Evolutionary conservation across 2,113 vertebrate genomes (phyloP), one percentile per base, ranked within the genome.

Genomic region (Silurus meridionalis): DNA sequence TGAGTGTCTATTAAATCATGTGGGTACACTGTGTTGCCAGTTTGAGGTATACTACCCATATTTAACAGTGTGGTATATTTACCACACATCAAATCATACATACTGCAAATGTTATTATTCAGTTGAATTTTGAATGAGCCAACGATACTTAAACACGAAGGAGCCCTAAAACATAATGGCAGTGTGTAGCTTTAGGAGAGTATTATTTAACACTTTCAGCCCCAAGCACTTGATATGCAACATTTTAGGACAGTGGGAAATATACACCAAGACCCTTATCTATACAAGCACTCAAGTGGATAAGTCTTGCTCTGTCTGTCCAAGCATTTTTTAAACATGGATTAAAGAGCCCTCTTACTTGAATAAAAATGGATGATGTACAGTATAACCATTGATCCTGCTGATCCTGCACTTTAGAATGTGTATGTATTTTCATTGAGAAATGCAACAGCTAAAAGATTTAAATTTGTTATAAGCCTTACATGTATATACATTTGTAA

Each of bases 11-110:
- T 71, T 61, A 52, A 52, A 71, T 71, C 37, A 57, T 63, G 55
- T 86, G 85, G 25, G 63, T 55, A 25, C 48, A 66, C 61, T 66
- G 23, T 52, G 61, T n/a, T 82, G 80, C 74, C 74, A 78, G 52
- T 78, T 57, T 17, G 23, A 15, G 74, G 3, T 78, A n/a, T 77
- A 14, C 46, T 46, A 50, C 19, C 71, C 71, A 74, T 46, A 74
- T 50, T 74, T 15, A 50, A 74, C 21, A n/a, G n/a, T 53, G n/a
- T 53, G 23, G 37, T 14, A 25, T 50, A 53, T 25, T 25, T 11
- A 37, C 37, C 11, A 77, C 28, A 46, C 67, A 71, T 3, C 48
- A 74, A 17, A 50, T 48, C 69, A 52, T 10, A 48, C 37, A 48
- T 72, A 46, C 46, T 46, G 15, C 6, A 71, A 71, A 37, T 71